Evolutionary conservation across 2,113 vertebrate genomes (phyloP).

Genomic region (Aegypius monachus): DNA sequence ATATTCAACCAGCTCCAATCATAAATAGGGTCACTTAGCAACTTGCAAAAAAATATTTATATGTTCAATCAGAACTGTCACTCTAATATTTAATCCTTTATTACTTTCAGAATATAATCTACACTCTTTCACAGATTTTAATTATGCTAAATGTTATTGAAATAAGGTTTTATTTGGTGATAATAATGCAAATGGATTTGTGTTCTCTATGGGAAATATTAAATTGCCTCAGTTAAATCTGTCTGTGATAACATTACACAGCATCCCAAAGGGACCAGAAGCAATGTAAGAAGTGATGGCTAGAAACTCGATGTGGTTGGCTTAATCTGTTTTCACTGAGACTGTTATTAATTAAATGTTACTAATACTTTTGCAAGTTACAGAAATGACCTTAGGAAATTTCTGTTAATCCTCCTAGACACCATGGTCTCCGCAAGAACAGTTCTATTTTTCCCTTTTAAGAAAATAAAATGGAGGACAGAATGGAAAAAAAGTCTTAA

Average conservation of each 20-base stretch:
- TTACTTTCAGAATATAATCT: background rate
- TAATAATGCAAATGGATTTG: slow-evolving; percentile 3
- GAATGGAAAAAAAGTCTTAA: background rate
- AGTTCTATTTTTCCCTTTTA: background rate
- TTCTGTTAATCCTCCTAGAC: background rate
- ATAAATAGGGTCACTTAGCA: background rate
- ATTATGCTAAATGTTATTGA: background rate
- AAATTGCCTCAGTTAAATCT: background rate
- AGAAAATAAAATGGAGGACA: background rate
- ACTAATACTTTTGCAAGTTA: background rate
- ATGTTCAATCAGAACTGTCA: background rate
- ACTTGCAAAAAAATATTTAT: background rate
- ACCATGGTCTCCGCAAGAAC: background rate
- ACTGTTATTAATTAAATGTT: slow-evolving; percentile 21
- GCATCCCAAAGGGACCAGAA: background rate
- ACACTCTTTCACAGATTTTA: background rate
- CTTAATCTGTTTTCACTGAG: background rate
- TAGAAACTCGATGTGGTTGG: background rate
- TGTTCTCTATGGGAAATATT: background rate
- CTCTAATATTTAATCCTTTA: background rate
- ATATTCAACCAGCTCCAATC: background rate
- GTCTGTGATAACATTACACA: background rate
- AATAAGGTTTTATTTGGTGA: background rate
- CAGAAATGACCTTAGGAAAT: slow-evolving; percentile 6
- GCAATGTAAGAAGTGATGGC: background rate